phyloP scores from a whole-genome alignment of 2,888 invertebrate species.

The Coelinius sp. region DNA sequence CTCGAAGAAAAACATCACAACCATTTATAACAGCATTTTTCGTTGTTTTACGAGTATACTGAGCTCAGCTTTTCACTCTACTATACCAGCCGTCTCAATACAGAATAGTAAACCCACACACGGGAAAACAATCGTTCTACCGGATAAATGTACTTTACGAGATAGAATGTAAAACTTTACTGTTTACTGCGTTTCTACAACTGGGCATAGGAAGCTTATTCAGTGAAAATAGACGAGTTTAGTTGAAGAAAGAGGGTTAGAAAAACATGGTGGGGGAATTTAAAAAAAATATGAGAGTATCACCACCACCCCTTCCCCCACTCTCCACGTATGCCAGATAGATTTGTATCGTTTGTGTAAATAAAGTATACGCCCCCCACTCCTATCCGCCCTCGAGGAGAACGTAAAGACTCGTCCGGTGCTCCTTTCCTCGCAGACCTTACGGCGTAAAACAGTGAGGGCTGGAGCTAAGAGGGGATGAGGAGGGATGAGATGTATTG shows the following conservation, averaged over 20 bases:
- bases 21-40: not conserved
- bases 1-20: not conserved
- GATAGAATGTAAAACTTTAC: conserved; percentile 4
- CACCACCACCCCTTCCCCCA: no score
- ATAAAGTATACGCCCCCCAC: conserved; percentile 27
- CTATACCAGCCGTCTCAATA: not conserved
- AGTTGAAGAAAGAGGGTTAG: not conserved
- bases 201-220: conserved; percentile 6
- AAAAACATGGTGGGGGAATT: not conserved
- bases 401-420: conserved; percentile 23
- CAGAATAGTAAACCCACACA: not conserved
- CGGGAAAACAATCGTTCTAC: not conserved
- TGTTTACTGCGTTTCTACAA: not conserved
- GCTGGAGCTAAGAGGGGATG: not conserved
- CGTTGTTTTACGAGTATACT: no score
- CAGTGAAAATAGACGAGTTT: not conserved
- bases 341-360: conserved; percentile 34
- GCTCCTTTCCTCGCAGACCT: conserved; percentile 27
- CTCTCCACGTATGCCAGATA: conserved; percentile 16
- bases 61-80: not conserved
- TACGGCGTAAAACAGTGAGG: conserved; percentile 15
- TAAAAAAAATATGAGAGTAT: no score
- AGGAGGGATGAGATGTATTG: conserved; percentile 3
- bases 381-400: not conserved
- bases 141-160: not conserved